Percentiles rank a stretch among this genome's conserved stretches.
phyloP scores from a whole-genome alignment of 1,140 invertebrate genomes.

The Brachionus rotundiformis region DNA sequence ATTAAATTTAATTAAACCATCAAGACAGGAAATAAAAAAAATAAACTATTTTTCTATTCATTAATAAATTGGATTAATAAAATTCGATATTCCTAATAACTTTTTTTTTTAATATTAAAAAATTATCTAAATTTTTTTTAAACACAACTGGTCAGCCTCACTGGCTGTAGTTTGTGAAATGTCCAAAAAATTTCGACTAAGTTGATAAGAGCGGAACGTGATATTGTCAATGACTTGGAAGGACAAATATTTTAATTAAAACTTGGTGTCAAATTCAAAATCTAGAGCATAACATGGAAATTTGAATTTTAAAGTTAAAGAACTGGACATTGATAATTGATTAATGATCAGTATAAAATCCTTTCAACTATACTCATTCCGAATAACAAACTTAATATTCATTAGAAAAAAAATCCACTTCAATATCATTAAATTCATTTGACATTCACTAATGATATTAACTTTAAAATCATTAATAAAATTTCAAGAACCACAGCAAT shows the following conservation, averaged over 20 bases:
- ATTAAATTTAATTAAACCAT: not conserved
- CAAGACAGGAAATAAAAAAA: not conserved
- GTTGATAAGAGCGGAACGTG: slow-evolving; percentile 9
- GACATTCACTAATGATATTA: slow-evolving; percentile 49
- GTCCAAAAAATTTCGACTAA: too few species aligned
- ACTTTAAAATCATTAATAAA: slow-evolving; percentile 44
- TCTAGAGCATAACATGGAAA: slow-evolving; percentile 18
- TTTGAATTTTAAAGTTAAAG: slow-evolving; percentile 13
- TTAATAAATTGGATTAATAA: too few species aligned
- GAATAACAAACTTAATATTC: slow-evolving; percentile 41
- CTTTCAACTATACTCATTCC: not conserved
- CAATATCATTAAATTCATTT: slow-evolving; percentile 45
- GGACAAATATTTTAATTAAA: slow-evolving; percentile 26
- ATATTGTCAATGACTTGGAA: slow-evolving; percentile 1
- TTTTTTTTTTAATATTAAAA: too few species aligned
- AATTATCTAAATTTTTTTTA: too few species aligned
- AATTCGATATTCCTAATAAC: too few species aligned
- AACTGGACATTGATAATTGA: slow-evolving; percentile 2
- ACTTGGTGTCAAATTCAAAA: slow-evolving; percentile 36
- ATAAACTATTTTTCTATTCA: not conserved
- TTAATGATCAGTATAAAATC: slow-evolving; percentile 29
- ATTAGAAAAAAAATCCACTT: slow-evolving; percentile 42
- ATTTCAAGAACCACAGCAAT: slow-evolving; percentile 36
- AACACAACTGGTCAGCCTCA: too few species aligned
- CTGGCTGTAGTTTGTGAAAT: too few species aligned